Conservation (phyloP, 2,113 vertebrate genomes). For the Cyanoramphus novaezelandiae region DNA sequence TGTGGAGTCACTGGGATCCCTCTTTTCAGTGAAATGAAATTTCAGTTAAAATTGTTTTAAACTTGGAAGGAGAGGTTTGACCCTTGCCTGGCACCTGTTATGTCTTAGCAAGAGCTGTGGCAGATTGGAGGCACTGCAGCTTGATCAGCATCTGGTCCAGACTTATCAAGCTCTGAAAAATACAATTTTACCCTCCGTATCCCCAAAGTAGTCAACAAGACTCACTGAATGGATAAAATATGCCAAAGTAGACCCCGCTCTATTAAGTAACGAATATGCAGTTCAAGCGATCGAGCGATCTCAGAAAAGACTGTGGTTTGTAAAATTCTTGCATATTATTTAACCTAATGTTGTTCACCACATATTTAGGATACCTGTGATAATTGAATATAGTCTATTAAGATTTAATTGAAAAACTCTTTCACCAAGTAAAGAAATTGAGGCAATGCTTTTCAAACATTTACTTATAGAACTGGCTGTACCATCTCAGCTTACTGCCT, state of each 20-base stretch:
- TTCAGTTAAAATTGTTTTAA: not conserved
- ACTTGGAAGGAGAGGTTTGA: not conserved
- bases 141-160: not conserved
- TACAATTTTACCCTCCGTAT: not conserved
- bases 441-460: slow-evolving; percentile 7
- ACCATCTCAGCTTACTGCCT: not conserved
- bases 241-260: not conserved
- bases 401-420: slow-evolving; percentile 9
- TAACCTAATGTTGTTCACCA: not conserved
- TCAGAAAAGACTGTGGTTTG: not conserved
- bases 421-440: not conserved
- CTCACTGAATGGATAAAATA: not conserved
- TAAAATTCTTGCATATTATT: not conserved
- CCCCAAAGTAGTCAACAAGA: not conserved
- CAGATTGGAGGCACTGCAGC: not conserved
- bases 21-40: not conserved
- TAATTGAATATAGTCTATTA: not conserved
- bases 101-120: not conserved
- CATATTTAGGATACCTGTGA: not conserved
- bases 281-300: not conserved
- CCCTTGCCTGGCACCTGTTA: not conserved
- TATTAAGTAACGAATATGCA: not conserved
- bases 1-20: not conserved
- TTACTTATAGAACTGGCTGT: not conserved
- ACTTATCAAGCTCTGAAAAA: not conserved